Base-by-base conservation (phyloP, 2,113 vertebrate genomes). In the Seriola aureovittata region DNA sequence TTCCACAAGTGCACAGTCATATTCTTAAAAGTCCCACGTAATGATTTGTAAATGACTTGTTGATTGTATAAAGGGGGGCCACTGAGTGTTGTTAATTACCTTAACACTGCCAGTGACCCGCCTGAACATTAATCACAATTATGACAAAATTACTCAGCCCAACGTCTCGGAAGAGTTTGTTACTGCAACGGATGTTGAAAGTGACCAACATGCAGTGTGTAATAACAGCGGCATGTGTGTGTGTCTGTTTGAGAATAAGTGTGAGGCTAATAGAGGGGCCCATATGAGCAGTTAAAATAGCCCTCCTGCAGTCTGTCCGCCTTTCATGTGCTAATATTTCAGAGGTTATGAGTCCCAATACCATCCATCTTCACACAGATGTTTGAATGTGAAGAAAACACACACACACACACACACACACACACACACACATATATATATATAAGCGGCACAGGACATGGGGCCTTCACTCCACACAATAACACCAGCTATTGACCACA, bases 301-400 rank as follows among this genome's bases (percentile, higher is more conserved):
- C 80, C 93, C 92, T 81, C 93, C 92, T 90, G 91, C 88, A 88
- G 91, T 77, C 71, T 71, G 42, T 59, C 71, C 48, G 88, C 78
- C 90, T 93, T 93, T 93, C 93, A 94, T 94, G 93, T 94, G 93
- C 84, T 92, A 93, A 94, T 94, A 92, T 90, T 75, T 55, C 68
- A 8, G 48, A 91, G 82, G 91, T 93, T 93, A 90, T 87, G 85
- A 90, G 88, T 88, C 78, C 76, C 82, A 82, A 83, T 79, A 81
- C 75, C 76, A 93, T 93, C 89, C 67, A 83, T 92, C 92, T 87
- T 76, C 36, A 75, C 78, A 75, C 84, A 92, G 74, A 90, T 91
- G 84, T 86, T 87, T 74, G 36, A 73, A 80, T 66, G n/a, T 54
- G 74, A 55, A 52, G 8, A 62, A 34, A 16, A 60, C 25, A 50